Evolutionary conservation across 2,888 invertebrate genomes (phyloP).

Genomic region (Drymonia ruficornis): DNA sequence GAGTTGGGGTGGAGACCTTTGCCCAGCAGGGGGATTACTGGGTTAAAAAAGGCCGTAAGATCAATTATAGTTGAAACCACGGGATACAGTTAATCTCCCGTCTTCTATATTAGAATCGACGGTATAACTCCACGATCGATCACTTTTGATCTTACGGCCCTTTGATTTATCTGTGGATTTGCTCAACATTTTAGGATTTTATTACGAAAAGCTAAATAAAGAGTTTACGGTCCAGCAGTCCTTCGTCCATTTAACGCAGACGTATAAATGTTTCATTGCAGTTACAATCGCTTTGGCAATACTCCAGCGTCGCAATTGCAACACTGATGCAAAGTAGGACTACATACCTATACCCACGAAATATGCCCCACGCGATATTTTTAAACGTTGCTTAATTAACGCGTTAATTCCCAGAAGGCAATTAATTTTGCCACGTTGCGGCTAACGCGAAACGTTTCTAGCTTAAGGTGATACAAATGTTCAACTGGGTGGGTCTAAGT

Average conservation of each 20-base stretch:
- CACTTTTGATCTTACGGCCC: too few species aligned
- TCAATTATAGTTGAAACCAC: too few species aligned
- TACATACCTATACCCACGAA: neutral
- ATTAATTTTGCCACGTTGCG: neutral
- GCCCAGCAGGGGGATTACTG: too few species aligned
- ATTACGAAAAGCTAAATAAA: neutral
- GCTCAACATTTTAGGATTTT: too few species aligned
- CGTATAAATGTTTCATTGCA: constrained; percentile 20
- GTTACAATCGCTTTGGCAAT: constrained; percentile 38
- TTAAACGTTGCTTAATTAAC: neutral
- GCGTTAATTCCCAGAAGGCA: neutral
- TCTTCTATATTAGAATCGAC: too few species aligned
- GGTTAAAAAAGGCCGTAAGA: too few species aligned
- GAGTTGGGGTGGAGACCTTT: too few species aligned
- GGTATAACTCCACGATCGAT: too few species aligned
- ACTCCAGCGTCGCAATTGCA: constrained; percentile 48
- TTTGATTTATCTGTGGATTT: too few species aligned
- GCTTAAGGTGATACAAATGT: too few species aligned
- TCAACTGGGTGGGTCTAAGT: too few species aligned
- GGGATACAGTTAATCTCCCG: too few species aligned
- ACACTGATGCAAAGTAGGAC: constrained; percentile 17
- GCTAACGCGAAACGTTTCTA: neutral
- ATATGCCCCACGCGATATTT: neutral
- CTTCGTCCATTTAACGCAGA: constrained; percentile 1
- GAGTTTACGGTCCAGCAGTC: neutral